Conservation (phyloP, 2,888 invertebrate species). For the Luperina nickerlii region DNA sequence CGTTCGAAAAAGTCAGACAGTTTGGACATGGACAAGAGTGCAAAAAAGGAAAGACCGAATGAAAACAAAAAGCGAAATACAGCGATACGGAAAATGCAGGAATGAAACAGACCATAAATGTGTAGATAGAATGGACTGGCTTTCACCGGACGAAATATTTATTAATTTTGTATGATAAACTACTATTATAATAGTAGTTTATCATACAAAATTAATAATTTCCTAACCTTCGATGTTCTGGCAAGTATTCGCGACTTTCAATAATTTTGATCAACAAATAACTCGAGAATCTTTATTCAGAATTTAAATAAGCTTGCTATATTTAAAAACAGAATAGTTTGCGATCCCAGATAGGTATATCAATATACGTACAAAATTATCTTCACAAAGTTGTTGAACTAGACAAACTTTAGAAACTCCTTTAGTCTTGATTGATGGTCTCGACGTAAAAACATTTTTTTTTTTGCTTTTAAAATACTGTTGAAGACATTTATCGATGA, state of each 20-base stretch:
- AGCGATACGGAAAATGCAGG: conserved; percentile 26
- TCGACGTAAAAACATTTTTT: conserved; percentile 30
- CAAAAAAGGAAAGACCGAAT: conserved; percentile 6
- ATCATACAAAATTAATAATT: too few species aligned
- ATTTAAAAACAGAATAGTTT: conserved; percentile 52
- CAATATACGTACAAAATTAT: conserved; percentile 47
- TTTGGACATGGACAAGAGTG: not conserved
- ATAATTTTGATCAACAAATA: conserved; percentile 57
- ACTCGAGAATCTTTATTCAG: conserved; percentile 33
- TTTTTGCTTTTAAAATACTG: conserved; percentile 31
- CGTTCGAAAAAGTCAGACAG: conserved; percentile 20
- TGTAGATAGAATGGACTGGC: not conserved
- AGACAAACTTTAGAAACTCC: conserved; percentile 46
- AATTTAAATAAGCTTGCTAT: conserved; percentile 53
- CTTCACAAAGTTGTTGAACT: conserved; percentile 56
- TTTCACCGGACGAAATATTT: conserved; percentile 18
- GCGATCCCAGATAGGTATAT: conserved; percentile 30
- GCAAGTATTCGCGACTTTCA: conserved; percentile 42
- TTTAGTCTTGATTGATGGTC: conserved; percentile 55
- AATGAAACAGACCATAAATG: conserved; percentile 6
- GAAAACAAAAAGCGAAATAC: conserved; percentile 6
- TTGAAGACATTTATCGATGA: conserved; percentile 32
- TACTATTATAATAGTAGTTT: too few species aligned
- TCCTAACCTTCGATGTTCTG: conserved; percentile 24
- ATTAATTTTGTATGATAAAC: conserved; percentile 36